These are phyloP conservation scores for Coregonus sp. DNA, from an alignment of 2,797 vertebrate species.

Conservation along the genomic window DNA sequence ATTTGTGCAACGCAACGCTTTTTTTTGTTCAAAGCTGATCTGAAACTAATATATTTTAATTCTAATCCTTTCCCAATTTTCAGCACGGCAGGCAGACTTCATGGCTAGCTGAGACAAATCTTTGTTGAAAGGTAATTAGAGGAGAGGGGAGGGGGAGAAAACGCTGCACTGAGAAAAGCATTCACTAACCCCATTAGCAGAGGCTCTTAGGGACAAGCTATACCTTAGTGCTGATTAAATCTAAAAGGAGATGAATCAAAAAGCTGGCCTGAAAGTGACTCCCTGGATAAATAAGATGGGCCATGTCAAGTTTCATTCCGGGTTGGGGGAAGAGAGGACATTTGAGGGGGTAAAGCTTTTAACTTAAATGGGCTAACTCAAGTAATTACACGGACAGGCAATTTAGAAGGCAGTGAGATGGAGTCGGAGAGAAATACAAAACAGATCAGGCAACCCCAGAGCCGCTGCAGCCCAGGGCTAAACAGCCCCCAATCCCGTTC, in stretches of 20 bases:
- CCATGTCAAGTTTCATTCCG: slow-evolving; percentile 96
- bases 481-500: slow-evolving; percentile 61
- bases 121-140: slow-evolving; percentile 90
- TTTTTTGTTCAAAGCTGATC: slow-evolving; percentile 46
- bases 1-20: slow-evolving; percentile 56
- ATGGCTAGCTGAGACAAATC: slow-evolving; percentile 78
- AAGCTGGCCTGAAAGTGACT: slow-evolving; percentile 91
- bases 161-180: slow-evolving; percentile 86
- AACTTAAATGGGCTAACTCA: slow-evolving; percentile 95
- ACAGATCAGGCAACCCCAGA: slow-evolving; percentile 79
- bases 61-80: slow-evolving; percentile 82
- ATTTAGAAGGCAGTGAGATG: slow-evolving; percentile 85
- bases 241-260: slow-evolving; percentile 94
- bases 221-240: slow-evolving; percentile 98
- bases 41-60: slow-evolving; percentile 65
- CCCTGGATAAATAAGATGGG: slow-evolving; percentile 90
- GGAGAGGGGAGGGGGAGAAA: slow-evolving; percentile 69
- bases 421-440: slow-evolving; percentile 85
- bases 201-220: slow-evolving; percentile 97
- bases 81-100: slow-evolving; percentile 62
- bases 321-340: slow-evolving; percentile 67
- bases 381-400: slow-evolving; percentile 95
- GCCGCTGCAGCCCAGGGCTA: slow-evolving; percentile 74
- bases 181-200: slow-evolving; percentile 97
- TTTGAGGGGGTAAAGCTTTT: slow-evolving; percentile 78